Evolutionary conservation across 2,113 vertebrate genomes (phyloP).

Genomic region (Anolis sagrei): DNA sequence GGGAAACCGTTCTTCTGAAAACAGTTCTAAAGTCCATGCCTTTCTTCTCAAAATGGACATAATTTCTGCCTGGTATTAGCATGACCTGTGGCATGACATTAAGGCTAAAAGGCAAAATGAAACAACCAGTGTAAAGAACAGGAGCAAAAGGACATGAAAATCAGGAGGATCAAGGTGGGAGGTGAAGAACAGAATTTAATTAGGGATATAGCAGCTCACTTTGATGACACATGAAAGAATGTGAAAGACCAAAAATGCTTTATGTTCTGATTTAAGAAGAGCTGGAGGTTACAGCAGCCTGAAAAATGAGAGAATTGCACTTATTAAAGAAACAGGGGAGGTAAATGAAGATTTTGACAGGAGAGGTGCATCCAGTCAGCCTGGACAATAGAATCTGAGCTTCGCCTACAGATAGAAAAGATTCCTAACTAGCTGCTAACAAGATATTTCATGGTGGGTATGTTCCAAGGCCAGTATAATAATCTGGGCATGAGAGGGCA

Average conservation of each 20-base stretch:
- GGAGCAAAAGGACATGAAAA: background rate
- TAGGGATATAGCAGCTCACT: background rate
- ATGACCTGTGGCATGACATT: background rate
- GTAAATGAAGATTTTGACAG: background rate
- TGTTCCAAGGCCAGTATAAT: background rate
- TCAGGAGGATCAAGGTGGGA: background rate
- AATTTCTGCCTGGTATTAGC: background rate
- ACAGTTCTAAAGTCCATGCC: background rate
- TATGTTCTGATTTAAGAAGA: background rate
- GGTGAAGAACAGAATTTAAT: background rate
- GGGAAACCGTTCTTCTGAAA: background rate
- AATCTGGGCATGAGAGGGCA: background rate
- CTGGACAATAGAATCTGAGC: background rate
- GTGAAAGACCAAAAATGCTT: background rate
- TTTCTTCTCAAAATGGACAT: background rate
- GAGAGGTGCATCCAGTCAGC: background rate
- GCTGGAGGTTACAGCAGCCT: background rate
- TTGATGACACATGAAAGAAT: background rate
- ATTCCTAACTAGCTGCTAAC: background rate
- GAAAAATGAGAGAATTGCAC: background rate
- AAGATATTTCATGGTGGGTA: background rate
- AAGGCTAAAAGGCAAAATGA: background rate
- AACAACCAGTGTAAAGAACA: background rate
- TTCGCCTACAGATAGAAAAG: background rate
- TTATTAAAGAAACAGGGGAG: background rate